These are phyloP conservation scores for Periophthalmus modestus DNA, from an alignment of 2,113 vertebrate species.

Conservation along the genomic window DNA sequence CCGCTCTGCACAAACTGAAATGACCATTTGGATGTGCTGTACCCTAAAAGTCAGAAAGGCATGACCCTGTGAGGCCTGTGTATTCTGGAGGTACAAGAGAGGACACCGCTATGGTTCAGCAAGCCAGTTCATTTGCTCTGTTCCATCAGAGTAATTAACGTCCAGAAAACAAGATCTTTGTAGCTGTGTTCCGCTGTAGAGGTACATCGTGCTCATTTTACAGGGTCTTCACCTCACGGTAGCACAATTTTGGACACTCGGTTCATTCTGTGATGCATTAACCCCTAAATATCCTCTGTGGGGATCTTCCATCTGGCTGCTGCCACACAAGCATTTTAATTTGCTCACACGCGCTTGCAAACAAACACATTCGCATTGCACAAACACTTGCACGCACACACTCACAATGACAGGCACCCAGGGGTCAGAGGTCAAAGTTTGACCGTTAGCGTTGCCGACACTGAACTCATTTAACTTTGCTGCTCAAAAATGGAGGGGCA, in stretches of 20 bases:
- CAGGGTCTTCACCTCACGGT: constrained; percentile 39
- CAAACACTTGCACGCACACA: constrained; percentile 31
- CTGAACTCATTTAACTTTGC: constrained; percentile 68
- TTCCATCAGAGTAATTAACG: constrained; percentile 3
- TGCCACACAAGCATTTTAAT: constrained; percentile 65
- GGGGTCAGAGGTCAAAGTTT: constrained; percentile 65
- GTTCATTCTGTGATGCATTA: constrained; percentile 72
- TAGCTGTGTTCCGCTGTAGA: constrained; percentile 20
- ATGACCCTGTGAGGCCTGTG: not conserved
- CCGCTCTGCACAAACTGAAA: constrained; percentile 6
- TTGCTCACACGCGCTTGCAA: constrained; percentile 31
- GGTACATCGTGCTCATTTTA: constrained; percentile 1
- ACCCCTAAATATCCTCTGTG: constrained; percentile 69
- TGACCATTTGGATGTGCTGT: constrained; percentile 17
- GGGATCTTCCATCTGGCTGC: constrained; percentile 55
- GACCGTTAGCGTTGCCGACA: constrained; percentile 64
- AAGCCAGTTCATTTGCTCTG: constrained; percentile 23
- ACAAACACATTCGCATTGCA: constrained; percentile 21
- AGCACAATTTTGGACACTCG: not conserved
- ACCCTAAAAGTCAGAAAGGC: constrained; percentile 48
- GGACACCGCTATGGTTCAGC: constrained; percentile 23
- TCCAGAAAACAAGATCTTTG: constrained; percentile 16
- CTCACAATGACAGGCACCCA: constrained; percentile 46
- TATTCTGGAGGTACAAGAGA: constrained; percentile 21
- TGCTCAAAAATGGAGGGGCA: constrained; percentile 38